Percentiles rank a stretch among this genome's conserved stretches.
phyloP scores from a whole-genome alignment of 2,113 vertebrate genomes.

The Ciconia maguari region DNA sequence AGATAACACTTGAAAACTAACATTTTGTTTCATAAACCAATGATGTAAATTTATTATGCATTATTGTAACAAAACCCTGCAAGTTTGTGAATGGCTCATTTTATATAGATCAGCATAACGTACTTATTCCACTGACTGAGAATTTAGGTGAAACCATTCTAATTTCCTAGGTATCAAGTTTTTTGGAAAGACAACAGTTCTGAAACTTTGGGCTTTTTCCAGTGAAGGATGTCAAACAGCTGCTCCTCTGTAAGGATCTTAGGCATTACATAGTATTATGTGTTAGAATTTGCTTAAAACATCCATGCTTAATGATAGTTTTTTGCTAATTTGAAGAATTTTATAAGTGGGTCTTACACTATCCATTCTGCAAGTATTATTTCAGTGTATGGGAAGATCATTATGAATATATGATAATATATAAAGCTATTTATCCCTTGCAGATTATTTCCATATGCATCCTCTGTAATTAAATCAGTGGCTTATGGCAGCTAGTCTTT shows the following conservation, averaged over 20 bases:
- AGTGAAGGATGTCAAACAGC: slow-evolving; percentile 9
- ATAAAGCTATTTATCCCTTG: slow-evolving; percentile 32
- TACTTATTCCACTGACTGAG: neutral
- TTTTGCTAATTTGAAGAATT: neutral
- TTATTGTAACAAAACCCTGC: neutral
- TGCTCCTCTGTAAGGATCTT: neutral
- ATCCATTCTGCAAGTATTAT: neutral
- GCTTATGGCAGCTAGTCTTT: slow-evolving; percentile 26
- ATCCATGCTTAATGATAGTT: neutral
- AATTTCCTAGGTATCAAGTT: neutral
- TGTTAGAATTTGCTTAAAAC: neutral
- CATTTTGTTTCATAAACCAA: neutral
- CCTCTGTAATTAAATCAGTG: slow-evolving; percentile 22
- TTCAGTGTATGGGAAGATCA: neutral
- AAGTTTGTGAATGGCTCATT: neutral
- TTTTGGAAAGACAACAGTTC: neutral
- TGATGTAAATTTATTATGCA: neutral
- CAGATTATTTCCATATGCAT: slow-evolving; percentile 63
- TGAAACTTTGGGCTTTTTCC: neutral
- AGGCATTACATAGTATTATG: neutral
- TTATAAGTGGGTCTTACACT: neutral
- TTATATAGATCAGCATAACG: neutral
- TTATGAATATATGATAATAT: slow-evolving; percentile 19
- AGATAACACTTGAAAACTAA: neutral
- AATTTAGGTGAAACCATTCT: neutral